Conservation (phyloP, 1,140 invertebrate species). For the Pantala flavescens region DNA sequence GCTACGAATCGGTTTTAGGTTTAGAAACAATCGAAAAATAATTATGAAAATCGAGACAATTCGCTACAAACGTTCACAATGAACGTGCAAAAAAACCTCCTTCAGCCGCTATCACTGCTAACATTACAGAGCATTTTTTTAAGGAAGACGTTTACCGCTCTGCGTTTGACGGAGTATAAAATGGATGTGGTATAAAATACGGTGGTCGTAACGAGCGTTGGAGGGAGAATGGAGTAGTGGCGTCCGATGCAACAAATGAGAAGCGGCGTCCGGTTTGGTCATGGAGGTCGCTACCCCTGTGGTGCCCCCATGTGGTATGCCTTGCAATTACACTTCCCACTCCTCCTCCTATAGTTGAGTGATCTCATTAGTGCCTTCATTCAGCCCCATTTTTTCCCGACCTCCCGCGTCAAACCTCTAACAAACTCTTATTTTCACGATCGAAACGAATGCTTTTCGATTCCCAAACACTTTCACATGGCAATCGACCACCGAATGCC, state of each 20-base stretch:
- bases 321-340: not conserved
- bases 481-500: not conserved
- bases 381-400: not conserved
- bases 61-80: no score
- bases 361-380: not conserved
- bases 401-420: not conserved
- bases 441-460: not conserved
- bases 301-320: not conserved
- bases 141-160: not conserved
- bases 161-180: not conserved
- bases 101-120: not conserved
- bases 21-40: no score
- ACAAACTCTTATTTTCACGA: not conserved
- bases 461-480: not conserved
- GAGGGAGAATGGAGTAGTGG: not conserved
- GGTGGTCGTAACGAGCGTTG: not conserved
- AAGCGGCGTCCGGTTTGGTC: not conserved
- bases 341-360: not conserved
- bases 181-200: not conserved
- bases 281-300: not conserved
- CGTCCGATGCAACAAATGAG: constrained; percentile 8
- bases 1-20: no score
- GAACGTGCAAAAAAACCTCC: not conserved
- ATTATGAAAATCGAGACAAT: no score
- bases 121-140: not conserved